These are phyloP conservation scores for Pyrochroa serraticornis DNA, from an alignment of 2,888 invertebrate species.

Conservation along the genomic window DNA sequence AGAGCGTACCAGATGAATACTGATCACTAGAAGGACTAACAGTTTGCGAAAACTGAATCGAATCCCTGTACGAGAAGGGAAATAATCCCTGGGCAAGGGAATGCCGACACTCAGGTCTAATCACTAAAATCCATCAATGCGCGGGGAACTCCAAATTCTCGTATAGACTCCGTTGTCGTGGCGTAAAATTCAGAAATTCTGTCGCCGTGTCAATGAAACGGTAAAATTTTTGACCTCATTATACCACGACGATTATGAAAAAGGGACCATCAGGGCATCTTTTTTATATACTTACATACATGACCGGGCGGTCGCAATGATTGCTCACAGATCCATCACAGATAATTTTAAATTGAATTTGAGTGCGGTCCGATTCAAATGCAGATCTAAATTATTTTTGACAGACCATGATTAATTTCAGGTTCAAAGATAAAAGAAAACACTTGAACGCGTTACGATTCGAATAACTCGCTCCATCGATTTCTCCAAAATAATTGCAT, in stretches of 20 bases:
- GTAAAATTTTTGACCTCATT: not conserved
- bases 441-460: no score
- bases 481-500: no score
- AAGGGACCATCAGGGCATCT: not conserved
- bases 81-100: conserved; percentile 40
- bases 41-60: conserved; percentile 4
- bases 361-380: conserved; percentile 18
- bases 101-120: conserved; percentile 44
- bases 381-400: conserved; percentile 20
- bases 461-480: no score
- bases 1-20: conserved; percentile 25
- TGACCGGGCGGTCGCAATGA: conserved; percentile 33
- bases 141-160: not conserved
- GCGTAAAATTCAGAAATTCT: not conserved
- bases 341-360: conserved; percentile 40
- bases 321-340: conserved; percentile 37
- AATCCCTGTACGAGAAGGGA: conserved; percentile 33
- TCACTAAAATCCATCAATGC: conserved; percentile 44
- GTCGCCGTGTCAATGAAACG: not conserved
- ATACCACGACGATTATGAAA: not conserved
- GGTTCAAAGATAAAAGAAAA: no score
- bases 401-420: conserved; percentile 22
- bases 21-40: not conserved
- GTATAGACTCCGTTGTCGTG: not conserved
- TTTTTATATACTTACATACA: conserved; percentile 17